phyloP scores from a whole-genome alignment of 2,113 vertebrate genomes.

The Cavia aperea region DNA sequence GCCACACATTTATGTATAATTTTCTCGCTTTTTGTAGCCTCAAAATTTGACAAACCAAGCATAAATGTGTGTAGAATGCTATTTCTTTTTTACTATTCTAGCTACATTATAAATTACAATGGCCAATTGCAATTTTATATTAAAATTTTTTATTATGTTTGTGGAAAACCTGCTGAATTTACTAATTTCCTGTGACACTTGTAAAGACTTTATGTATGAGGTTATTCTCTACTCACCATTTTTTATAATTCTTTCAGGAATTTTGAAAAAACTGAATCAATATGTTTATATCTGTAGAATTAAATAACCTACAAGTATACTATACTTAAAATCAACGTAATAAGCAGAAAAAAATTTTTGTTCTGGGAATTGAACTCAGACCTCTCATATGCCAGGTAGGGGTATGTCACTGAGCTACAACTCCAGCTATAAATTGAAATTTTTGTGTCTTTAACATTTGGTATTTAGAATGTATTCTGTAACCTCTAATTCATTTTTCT shows the following conservation, averaged over 20 bases:
- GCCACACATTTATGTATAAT: background rate
- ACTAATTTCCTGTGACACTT: background rate
- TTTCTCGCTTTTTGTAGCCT: background rate
- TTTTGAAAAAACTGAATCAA: conserved; percentile 6
- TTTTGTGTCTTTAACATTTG: background rate
- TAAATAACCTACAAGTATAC: background rate
- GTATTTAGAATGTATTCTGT: background rate
- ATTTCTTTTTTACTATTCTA: background rate
- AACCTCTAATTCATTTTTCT: background rate
- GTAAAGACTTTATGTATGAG: background rate
- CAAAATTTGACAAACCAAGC: background rate
- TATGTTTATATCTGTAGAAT: background rate
- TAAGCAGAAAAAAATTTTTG: background rate
- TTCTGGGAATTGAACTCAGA: no score
- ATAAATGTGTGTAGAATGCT: background rate
- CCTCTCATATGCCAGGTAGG: no score
- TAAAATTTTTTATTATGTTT: background rate
- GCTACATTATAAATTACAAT: background rate
- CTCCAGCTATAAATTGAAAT: background rate
- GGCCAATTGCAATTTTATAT: background rate
- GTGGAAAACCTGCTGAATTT: background rate
- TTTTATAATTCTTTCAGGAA: background rate
- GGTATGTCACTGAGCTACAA: no score
- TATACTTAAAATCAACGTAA: conserved; percentile 9
- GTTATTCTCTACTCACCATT: background rate